phyloP scores from a whole-genome alignment of 2,113 vertebrate genomes.

The Scopus umbretta region DNA sequence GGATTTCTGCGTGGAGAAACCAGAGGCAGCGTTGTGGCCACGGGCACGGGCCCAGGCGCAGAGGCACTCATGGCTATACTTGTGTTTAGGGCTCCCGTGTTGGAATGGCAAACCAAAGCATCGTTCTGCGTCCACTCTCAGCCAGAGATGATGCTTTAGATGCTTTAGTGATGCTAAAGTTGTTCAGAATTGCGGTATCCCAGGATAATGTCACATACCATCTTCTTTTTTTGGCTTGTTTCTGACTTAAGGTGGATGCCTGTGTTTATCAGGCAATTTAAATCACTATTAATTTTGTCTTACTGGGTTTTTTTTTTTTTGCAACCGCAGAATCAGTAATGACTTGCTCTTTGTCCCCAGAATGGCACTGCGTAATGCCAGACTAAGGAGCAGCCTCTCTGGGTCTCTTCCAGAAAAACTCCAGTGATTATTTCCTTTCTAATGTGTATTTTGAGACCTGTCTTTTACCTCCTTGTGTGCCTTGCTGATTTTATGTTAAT shows the following conservation, averaged over 20 bases:
- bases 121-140: fast-evolving
- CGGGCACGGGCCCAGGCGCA: too few relatives aligned
- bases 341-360: fast-evolving
- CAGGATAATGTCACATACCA: background rate
- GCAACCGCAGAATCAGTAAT: background rate
- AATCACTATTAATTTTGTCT: background rate
- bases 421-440: background rate
- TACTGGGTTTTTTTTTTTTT: background rate
- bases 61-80: fast-evolving
- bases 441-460: background rate
- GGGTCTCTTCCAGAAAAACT: background rate
- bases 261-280: background rate
- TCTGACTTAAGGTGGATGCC: background rate
- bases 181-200: background rate
- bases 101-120: background rate
- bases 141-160: too few relatives aligned
- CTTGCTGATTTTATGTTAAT: background rate
- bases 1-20: background rate
- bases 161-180: background rate
- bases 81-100: background rate
- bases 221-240: background rate
- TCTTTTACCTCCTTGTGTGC: background rate
- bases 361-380: background rate
- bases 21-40: too few relatives aligned
- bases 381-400: background rate